Evolutionary conservation across 64 coral and sea anemone genomes (phyloP).

Genomic region (Montipora efflorescens): DNA sequence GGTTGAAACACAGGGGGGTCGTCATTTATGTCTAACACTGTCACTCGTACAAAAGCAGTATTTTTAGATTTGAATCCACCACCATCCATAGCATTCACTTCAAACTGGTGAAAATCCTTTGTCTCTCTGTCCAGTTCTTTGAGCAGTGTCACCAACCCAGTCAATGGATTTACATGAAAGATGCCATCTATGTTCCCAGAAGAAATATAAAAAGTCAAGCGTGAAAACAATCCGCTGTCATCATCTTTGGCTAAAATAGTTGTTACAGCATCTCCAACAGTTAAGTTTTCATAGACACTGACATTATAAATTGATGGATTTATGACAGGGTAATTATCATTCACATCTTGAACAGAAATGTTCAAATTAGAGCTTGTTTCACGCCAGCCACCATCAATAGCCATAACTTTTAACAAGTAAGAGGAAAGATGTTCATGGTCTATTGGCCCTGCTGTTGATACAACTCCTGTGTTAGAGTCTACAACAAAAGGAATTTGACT

Average conservation of each 20-base stretch:
- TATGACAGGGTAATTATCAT: slow-evolving; percentile 93
- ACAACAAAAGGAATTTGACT: slow-evolving; percentile 59
- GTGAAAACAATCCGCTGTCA: slow-evolving; percentile 80
- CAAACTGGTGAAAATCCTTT: slow-evolving; percentile 73
- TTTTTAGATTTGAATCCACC: slow-evolving; percentile 77
- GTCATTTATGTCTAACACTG: slow-evolving; percentile 93
- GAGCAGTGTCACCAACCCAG: slow-evolving; percentile 63
- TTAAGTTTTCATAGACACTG: slow-evolving; percentile 72
- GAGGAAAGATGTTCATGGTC: slow-evolving; percentile 73
- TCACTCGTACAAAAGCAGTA: slow-evolving; percentile 71
- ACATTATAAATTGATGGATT: slow-evolving; percentile 62
- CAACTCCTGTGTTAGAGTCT: slow-evolving; percentile 59
- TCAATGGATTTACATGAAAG: slow-evolving; percentile 64
- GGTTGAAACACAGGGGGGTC: slow-evolving; percentile 86
- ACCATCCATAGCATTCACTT: slow-evolving; percentile 70
- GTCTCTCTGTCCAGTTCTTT: slow-evolving; percentile 89
- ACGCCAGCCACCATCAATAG: slow-evolving; percentile 83
- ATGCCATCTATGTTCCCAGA: slow-evolving; percentile 61
- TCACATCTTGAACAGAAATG: slow-evolving; percentile 78
- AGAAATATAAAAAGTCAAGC: slow-evolving; percentile 60
- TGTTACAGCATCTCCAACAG: slow-evolving; percentile 43
- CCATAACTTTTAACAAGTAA: slow-evolving; percentile 76
- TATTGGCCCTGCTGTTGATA: slow-evolving; percentile 61
- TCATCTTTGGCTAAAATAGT: slow-evolving; percentile 77
- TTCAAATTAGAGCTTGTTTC: slow-evolving; percentile 64